These are phyloP conservation scores for Nephrocerus scutellatus DNA, from an alignment of 2,888 invertebrate species.

Conservation along the genomic window DNA sequence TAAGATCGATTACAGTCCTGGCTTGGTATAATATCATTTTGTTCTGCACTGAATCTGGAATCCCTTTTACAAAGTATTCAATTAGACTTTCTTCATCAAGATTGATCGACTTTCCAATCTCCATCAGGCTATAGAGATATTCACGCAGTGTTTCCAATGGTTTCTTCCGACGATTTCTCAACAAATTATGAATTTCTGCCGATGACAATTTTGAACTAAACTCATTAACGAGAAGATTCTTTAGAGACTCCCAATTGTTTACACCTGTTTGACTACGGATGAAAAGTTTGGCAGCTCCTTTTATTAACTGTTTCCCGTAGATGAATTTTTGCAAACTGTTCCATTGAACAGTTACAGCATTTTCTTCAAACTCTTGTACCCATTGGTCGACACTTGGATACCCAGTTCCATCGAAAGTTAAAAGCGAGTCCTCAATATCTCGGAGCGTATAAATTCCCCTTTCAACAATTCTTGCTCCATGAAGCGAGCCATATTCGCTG, in stretches of 20 bases:
- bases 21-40: constrained; percentile 14
- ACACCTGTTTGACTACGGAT: constrained; percentile 6
- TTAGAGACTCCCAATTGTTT: constrained; percentile 9
- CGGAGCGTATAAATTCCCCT: no score
- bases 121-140: constrained; percentile 12
- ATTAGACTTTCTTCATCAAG: constrained; percentile 17
- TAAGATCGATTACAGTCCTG: constrained; percentile 11
- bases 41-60: constrained; percentile 11
- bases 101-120: constrained; percentile 13
- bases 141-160: constrained; percentile 7
- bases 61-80: constrained; percentile 12
- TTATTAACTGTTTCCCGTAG: constrained; percentile 11
- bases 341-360: constrained; percentile 4
- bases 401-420: not conserved
- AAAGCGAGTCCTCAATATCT: constrained; percentile 1
- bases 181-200: constrained; percentile 9
- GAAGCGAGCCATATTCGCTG: no score
- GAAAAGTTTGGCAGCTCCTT: constrained; percentile 8
- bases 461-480: no score
- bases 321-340: constrained; percentile 7
- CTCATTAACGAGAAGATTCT: constrained; percentile 7
- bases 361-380: constrained; percentile 5
- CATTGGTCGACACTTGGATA: constrained; percentile 2
- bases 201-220: constrained; percentile 6
- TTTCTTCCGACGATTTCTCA: constrained; percentile 13